Percentiles rank a stretch among this genome's conserved stretches.
Conservation (phyloP, 1,140 invertebrate species). For the Apis cerana region DNA sequence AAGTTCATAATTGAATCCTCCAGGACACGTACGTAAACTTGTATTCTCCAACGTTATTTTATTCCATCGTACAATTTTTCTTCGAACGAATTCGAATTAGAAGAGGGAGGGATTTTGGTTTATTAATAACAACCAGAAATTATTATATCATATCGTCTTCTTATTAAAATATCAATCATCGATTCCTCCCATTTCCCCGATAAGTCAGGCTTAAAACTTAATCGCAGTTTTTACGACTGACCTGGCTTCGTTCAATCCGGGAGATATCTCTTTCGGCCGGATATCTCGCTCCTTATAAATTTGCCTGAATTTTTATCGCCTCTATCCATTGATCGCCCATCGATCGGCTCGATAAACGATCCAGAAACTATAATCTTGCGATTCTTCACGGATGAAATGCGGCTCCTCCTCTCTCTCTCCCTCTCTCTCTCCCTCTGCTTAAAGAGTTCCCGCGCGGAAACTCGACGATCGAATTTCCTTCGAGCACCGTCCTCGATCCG, state of each 20-base stretch:
- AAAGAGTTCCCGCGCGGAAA: constrained; percentile 15
- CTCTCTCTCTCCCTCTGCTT: too few species aligned
- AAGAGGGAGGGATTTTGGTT: too few species aligned
- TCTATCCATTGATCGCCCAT: neutral
- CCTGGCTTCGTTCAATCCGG: neutral
- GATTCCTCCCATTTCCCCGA: neutral
- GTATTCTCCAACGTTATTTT: too few species aligned
- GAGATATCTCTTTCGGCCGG: too few species aligned
- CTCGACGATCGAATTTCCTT: constrained; percentile 46
- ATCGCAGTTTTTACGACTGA: neutral
- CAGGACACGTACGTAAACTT: too few species aligned
- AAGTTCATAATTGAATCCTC: too few species aligned
- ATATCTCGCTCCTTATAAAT: neutral
- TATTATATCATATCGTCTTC: too few species aligned
- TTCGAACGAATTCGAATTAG: too few species aligned
- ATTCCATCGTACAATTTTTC: too few species aligned
- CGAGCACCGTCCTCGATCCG: constrained; percentile 17
- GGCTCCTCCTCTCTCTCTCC: neutral
- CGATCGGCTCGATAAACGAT: constrained; percentile 1
- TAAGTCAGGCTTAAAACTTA: neutral
- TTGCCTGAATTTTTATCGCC: constrained; percentile 10
- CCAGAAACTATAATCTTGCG: constrained; percentile 25
- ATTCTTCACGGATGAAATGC: constrained; percentile 41
- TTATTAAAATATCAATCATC: neutral
- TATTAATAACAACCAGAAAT: too few species aligned